These are phyloP conservation scores for Benthosema pterotum DNA, from an alignment of 2,797 vertebrate species.

Conservation along the genomic window DNA sequence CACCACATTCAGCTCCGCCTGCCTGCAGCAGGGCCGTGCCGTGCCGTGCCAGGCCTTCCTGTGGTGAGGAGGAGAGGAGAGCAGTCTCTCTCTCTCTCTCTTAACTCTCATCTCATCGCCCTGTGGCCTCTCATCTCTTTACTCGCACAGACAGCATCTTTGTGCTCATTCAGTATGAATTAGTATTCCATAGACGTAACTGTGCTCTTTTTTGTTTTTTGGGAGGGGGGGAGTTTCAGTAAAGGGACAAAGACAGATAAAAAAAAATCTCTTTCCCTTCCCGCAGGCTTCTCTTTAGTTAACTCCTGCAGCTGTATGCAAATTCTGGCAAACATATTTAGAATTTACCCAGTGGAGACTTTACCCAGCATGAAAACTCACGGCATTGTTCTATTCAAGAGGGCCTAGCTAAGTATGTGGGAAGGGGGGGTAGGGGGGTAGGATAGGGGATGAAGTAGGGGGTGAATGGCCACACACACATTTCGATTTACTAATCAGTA, in stretches of 20 bases:
- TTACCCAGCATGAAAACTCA: constrained; percentile 84
- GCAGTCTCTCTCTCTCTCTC: constrained; percentile 2
- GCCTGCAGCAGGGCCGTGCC: too few species aligned
- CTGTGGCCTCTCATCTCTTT: constrained; percentile 35
- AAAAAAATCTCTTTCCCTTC: constrained; percentile 33
- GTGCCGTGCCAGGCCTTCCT: constrained; percentile 63
- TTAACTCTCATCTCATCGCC: constrained; percentile 19
- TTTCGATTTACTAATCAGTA: constrained; percentile 82
- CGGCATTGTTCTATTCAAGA: constrained; percentile 83
- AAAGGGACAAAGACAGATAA: constrained; percentile 48
- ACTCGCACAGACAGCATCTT: constrained; percentile 45
- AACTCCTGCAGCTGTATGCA: constrained; percentile 99
- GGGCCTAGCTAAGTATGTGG: constrained; percentile 51
- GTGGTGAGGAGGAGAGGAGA: constrained; percentile 53
- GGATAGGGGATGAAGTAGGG: constrained; percentile 39
- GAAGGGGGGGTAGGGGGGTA: constrained; percentile 11
- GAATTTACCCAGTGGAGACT: constrained; percentile 87
- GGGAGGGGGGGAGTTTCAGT: constrained; percentile 48
- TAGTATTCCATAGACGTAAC: constrained; percentile 52
- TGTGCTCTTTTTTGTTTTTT: constrained; percentile 35
- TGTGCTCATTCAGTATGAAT: constrained; percentile 26
- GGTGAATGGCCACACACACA: constrained; percentile 78
- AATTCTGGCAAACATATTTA: constrained; percentile 85
- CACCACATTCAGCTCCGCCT: constrained; percentile 70
- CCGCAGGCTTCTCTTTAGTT: constrained; percentile 71